Evolutionary conservation across 1,140 invertebrate genomes (phyloP), one percentile per base, ranked within the genome.

Genomic region (Ectropis grisescens): DNA sequence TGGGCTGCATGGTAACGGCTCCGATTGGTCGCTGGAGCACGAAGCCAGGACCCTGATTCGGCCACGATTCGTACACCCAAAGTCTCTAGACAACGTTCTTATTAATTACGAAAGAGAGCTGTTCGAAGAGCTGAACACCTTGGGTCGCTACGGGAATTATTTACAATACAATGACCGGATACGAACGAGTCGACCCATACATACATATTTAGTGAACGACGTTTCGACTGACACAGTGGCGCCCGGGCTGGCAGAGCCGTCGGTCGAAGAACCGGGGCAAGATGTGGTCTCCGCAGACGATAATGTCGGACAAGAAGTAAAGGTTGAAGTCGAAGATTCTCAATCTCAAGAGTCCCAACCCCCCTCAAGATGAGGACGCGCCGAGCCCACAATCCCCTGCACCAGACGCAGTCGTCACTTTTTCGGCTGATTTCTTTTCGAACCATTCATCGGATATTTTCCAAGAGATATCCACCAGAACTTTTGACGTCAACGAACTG

Each of bases 61-160:
- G 16, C 85, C 87, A 16, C 79, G 86, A 5, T 88, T 81, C 47
- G 81, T 90, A 1, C 89, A 92, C 52, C 90, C 90, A 0, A 94
- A 93, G 59, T 90, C 86, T 45, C 56, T 91, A 9, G 91, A 93
- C 49, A 88, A 88, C n/a, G 83, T 90, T 25, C 66, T 91, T 28
- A 61, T 91, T 1, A 89, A 89, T 54, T 90, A 91, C 58, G 88
- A 91, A 60, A 83, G 88, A 56, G 84, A 90, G 48, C 62, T 92
- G n/a, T 91, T 92, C 57, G 88, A 89, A 41, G 90, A 93, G 47
- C 70, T 93, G n/a, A 90, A 91, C 54, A 87, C 88, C 2, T 60
- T 89, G n/a, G 88, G 88, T 8, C 67, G 82, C 2, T 74, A 71
- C 38, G 57, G 47, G 40, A 36, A 16, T 31, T 19, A 61, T 32